phyloP scores from a whole-genome alignment of 2,797 vertebrate genomes.

The Dendrocincla tyrannina region DNA sequence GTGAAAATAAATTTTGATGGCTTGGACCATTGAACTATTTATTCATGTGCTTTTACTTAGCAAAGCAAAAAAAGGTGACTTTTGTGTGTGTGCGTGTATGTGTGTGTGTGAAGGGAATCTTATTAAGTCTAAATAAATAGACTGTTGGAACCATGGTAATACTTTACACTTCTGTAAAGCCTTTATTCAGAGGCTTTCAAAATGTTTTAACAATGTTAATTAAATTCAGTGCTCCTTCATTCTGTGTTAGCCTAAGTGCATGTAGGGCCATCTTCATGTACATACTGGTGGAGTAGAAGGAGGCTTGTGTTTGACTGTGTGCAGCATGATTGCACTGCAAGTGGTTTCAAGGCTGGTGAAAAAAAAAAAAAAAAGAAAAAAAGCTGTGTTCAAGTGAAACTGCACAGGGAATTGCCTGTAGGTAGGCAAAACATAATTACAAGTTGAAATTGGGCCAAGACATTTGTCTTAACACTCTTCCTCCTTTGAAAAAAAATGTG shows the following conservation, averaged over 20 bases:
- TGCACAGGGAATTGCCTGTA: slow-evolving; percentile 41
- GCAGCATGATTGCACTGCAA: not conserved
- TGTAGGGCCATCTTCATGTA: slow-evolving; percentile 39
- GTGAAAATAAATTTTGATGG: not conserved
- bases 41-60: slow-evolving; percentile 21
- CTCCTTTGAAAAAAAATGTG: slow-evolving; percentile 37
- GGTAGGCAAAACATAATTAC: slow-evolving; percentile 63
- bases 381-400: not conserved
- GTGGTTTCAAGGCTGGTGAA: not conserved
- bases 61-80: not conserved
- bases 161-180: slow-evolving; percentile 46
- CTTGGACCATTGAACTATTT: not conserved
- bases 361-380: not conserved
- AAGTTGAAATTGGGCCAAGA: slow-evolving; percentile 61
- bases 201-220: slow-evolving; percentile 65
- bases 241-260: slow-evolving; percentile 40
- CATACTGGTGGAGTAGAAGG: not conserved
- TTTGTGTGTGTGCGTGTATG: not conserved
- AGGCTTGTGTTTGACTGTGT: not conserved
- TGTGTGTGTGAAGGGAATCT: slow-evolving; percentile 10
- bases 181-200: slow-evolving; percentile 50
- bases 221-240: slow-evolving; percentile 45
- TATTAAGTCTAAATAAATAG: slow-evolving; percentile 66
- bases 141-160: slow-evolving; percentile 44
- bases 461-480: slow-evolving; percentile 63